Conservation (phyloP, 2,113 vertebrate species). For the Rattus rattus region DNA sequence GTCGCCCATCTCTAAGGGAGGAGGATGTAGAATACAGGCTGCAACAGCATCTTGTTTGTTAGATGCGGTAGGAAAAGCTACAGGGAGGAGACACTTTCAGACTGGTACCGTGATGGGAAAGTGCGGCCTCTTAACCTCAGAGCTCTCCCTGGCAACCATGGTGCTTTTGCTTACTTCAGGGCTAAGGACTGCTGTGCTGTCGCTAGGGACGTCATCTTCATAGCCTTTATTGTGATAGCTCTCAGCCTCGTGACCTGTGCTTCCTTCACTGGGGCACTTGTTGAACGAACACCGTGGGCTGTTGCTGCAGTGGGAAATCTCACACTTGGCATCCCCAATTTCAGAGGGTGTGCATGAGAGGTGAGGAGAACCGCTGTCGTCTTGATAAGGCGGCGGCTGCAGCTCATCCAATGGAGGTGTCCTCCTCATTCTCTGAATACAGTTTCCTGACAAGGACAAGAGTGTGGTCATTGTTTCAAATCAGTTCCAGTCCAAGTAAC, state of each 20-base stretch:
- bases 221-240: slow-evolving; percentile 96
- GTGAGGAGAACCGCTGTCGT: slow-evolving; percentile 96
- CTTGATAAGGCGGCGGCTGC: slow-evolving; percentile 97
- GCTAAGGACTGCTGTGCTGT: slow-evolving; percentile 97
- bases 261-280: slow-evolving; percentile 95
- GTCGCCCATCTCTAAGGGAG: no score
- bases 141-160: background rate
- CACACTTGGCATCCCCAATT: slow-evolving; percentile 94
- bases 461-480: slow-evolving; percentile 77
- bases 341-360: slow-evolving; percentile 97
- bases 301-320: slow-evolving; percentile 93
- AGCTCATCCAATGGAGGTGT: slow-evolving; percentile 97
- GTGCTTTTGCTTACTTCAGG: slow-evolving; percentile 91
- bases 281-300: slow-evolving; percentile 93
- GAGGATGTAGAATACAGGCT: background rate
- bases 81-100: background rate
- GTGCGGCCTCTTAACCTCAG: background rate
- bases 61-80: background rate
- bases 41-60: background rate
- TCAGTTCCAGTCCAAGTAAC: slow-evolving; percentile 43
- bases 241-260: slow-evolving; percentile 91
- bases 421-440: slow-evolving; percentile 97
- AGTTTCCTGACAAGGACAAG: slow-evolving; percentile 91
- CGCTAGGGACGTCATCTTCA: slow-evolving; percentile 97
- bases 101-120: background rate